Conservation (phyloP, 2,888 invertebrate species). For the Aporophyla lueneburgensis region DNA sequence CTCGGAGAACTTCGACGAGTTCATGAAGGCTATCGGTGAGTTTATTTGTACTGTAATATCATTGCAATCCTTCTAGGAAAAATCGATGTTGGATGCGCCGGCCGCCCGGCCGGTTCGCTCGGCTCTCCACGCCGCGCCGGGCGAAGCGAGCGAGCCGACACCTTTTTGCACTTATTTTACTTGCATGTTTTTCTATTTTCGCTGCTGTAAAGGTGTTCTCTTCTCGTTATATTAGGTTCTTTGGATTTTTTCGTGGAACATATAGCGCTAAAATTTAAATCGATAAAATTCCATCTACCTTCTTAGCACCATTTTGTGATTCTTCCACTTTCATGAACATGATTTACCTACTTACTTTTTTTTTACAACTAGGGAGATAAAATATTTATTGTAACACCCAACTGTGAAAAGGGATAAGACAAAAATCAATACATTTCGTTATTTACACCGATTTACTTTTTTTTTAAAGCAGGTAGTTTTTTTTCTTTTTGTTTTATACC, state of each 20-base stretch:
- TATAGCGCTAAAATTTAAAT: not conserved
- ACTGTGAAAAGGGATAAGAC: slow-evolving; percentile 7
- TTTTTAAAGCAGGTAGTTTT: not conserved
- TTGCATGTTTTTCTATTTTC: slow-evolving; percentile 48
- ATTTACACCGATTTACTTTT: not conserved
- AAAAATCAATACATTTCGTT: slow-evolving; percentile 17
- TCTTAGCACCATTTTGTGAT: slow-evolving; percentile 1
- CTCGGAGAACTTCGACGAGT: slow-evolving; percentile 97
- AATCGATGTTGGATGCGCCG: slow-evolving; percentile 77
- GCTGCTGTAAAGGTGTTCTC: not conserved
- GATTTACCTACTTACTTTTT: not conserved
- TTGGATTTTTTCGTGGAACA: not conserved
- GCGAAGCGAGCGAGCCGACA: slow-evolving; percentile 37
- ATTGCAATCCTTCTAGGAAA: slow-evolving; percentile 64
- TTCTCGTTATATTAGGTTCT: not conserved
- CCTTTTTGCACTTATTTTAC: slow-evolving; percentile 58
- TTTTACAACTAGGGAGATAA: not conserved
- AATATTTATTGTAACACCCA: not conserved
- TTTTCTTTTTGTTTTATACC: not conserved
- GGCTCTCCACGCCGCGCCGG: slow-evolving; percentile 15
- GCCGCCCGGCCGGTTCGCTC: slow-evolving; percentile 84
- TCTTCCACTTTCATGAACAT: not conserved
- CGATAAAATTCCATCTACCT: slow-evolving; percentile 31
- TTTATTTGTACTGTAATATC: slow-evolving; percentile 67
- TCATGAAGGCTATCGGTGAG: slow-evolving; percentile 97